Evolutionary conservation across 2,888 invertebrate species (phyloP).

Genomic region (Eremobia ochroleuca): DNA sequence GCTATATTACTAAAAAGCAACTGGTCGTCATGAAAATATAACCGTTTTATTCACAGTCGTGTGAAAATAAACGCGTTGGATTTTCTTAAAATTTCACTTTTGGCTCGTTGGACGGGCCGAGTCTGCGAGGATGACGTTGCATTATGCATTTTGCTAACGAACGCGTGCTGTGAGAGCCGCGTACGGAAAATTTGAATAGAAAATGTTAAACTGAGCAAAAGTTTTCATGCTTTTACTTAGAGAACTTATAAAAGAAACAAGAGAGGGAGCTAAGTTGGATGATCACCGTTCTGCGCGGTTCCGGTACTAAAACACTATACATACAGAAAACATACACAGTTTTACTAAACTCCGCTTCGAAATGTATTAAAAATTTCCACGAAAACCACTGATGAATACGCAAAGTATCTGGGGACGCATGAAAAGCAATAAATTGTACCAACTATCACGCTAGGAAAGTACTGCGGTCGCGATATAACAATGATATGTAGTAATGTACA

Average conservation of each 20-base stretch:
- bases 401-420: slow-evolving; percentile 52
- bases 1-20: slow-evolving; percentile 48
- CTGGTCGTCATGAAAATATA: slow-evolving; percentile 55
- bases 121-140: slow-evolving; percentile 80
- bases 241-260: slow-evolving; percentile 69
- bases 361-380: slow-evolving; percentile 20
- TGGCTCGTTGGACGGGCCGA: slow-evolving; percentile 70
- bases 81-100: slow-evolving; percentile 82
- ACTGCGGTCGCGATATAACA: slow-evolving; percentile 50
- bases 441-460: slow-evolving; percentile 54
- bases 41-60: slow-evolving; percentile 50
- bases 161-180: slow-evolving; percentile 80
- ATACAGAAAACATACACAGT: not conserved
- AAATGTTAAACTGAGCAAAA: slow-evolving; percentile 79
- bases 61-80: slow-evolving; percentile 61
- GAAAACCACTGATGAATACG: slow-evolving; percentile 54
- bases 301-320: not conserved
- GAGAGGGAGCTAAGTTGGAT: slow-evolving; percentile 40
- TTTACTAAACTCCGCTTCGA: not conserved
- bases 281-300: slow-evolving; percentile 31
- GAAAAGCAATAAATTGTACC: slow-evolving; percentile 56
- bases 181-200: slow-evolving; percentile 83
- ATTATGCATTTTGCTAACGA: slow-evolving; percentile 89
- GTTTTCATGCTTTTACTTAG: slow-evolving; percentile 72
- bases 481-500: slow-evolving; percentile 53